phyloP scores from a whole-genome alignment of 2,888 invertebrate genomes.

The Himalopsyche kuldschensis region DNA sequence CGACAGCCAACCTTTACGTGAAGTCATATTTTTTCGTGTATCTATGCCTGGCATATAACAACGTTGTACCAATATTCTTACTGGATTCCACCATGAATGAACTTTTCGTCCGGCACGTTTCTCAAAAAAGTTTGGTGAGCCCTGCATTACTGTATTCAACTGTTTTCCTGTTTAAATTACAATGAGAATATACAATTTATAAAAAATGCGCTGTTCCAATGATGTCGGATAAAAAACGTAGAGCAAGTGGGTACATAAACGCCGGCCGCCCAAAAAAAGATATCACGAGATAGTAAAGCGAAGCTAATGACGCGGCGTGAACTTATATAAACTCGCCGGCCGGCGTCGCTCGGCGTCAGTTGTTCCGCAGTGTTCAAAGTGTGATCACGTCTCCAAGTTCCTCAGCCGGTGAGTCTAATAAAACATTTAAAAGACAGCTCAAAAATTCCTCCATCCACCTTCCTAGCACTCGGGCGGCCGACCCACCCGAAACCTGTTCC shows the following conservation, averaged over 20 bases:
- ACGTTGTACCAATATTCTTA: too few relatives aligned
- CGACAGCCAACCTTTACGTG: too few relatives aligned
- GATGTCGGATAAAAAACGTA: too few relatives aligned
- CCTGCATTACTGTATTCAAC: too few relatives aligned
- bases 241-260: neutral
- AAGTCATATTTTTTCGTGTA: too few relatives aligned
- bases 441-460: neutral
- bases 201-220: too few relatives aligned
- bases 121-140: too few relatives aligned
- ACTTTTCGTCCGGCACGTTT: too few relatives aligned
- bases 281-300: neutral
- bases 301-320: neutral
- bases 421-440: neutral
- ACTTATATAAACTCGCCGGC: conserved; percentile 13
- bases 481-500: neutral
- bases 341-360: conserved; percentile 3
- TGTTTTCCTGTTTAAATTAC: too few relatives aligned
- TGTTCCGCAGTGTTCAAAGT: neutral
- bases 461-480: neutral
- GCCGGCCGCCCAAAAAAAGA: neutral
- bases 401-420: conserved; percentile 7
- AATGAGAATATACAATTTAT: too few relatives aligned
- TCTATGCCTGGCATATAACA: too few relatives aligned
- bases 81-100: too few relatives aligned
- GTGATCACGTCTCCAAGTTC: neutral